Conservation (phyloP, 1,140 invertebrate genomes). For the Bicyclus anynana region DNA sequence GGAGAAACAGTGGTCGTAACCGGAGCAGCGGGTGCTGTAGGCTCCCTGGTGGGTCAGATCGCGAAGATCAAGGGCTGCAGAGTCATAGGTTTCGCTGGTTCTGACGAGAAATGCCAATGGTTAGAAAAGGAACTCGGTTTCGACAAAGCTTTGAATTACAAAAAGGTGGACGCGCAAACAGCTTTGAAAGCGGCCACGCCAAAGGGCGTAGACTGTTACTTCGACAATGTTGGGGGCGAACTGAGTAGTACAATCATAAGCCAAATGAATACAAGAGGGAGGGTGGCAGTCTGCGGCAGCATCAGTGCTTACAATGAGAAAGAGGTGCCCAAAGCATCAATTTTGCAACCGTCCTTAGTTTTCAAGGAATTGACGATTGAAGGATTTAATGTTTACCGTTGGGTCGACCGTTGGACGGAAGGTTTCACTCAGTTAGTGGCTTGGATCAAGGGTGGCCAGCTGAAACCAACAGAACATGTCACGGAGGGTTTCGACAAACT, state of each 20-base stretch:
- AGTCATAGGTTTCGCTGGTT: conserved; percentile 86
- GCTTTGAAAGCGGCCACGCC: conserved; percentile 79
- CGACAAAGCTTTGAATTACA: conserved; percentile 86
- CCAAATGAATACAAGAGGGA: conserved; percentile 79
- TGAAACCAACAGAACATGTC: conserved; percentile 76
- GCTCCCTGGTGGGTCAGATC: conserved; percentile 85
- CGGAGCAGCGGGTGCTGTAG: conserved; percentile 83
- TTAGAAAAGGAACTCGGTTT: conserved; percentile 82
- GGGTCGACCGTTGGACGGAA: conserved; percentile 53
- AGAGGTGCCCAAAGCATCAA: conserved; percentile 69
- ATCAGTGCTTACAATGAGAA: conserved; percentile 75
- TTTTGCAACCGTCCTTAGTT: conserved; percentile 74
- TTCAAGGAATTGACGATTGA: conserved; percentile 71
- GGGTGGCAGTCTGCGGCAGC: conserved; percentile 80
- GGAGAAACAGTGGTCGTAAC: conserved; percentile 84
- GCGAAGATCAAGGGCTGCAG: conserved; percentile 83
- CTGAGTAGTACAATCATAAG: conserved; percentile 78
- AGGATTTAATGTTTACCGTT: conserved; percentile 61
- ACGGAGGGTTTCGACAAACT: conserved; percentile 79
- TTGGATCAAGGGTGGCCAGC: conserved; percentile 77
- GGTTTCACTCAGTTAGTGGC: conserved; percentile 62
- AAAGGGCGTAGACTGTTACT: conserved; percentile 82
- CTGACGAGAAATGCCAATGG: conserved; percentile 84
- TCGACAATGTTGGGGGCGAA: conserved; percentile 81
- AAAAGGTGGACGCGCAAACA: conserved; percentile 76